These are phyloP conservation scores for Natrix natrix DNA, from an alignment of 2,797 vertebrate species.

Conservation along the genomic window DNA sequence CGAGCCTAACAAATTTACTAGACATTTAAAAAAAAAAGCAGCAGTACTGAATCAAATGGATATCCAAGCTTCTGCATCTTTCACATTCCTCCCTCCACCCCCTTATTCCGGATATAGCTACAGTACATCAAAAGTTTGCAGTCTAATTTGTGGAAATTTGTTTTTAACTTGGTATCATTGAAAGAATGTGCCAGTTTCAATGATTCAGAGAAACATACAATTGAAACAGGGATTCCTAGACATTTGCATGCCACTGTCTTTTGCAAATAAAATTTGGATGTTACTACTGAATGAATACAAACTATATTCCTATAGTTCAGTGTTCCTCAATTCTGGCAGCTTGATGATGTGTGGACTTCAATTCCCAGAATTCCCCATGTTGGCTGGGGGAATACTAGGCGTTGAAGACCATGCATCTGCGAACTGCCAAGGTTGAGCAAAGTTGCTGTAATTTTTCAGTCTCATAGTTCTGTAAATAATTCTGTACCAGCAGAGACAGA, in stretches of 20 bases:
- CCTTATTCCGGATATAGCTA: neutral
- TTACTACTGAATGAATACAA: neutral
- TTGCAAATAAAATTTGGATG: constrained; percentile 4
- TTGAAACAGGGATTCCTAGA: neutral
- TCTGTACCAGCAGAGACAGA: neutral
- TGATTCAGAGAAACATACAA: neutral
- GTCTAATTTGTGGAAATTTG: neutral
- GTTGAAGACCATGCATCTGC: neutral
- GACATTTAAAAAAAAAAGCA: neutral
- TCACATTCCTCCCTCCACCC: neutral
- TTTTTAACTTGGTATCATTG: neutral
- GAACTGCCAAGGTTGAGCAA: neutral
- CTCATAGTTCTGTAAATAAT: neutral
- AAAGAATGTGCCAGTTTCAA: neutral
- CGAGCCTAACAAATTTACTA: neutral
- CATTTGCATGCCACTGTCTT: neutral
- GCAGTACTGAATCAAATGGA: neutral
- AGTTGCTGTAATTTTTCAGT: neutral
- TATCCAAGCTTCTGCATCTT: neutral
- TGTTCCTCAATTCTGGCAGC: neutral
- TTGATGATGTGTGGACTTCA: neutral
- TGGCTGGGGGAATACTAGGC: neutral
- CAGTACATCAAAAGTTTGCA: neutral
- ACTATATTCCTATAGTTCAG: neutral
- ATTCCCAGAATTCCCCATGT: too few relatives aligned